Conservation (phyloP, 2,797 vertebrate species). For the Scleropages formosus region DNA sequence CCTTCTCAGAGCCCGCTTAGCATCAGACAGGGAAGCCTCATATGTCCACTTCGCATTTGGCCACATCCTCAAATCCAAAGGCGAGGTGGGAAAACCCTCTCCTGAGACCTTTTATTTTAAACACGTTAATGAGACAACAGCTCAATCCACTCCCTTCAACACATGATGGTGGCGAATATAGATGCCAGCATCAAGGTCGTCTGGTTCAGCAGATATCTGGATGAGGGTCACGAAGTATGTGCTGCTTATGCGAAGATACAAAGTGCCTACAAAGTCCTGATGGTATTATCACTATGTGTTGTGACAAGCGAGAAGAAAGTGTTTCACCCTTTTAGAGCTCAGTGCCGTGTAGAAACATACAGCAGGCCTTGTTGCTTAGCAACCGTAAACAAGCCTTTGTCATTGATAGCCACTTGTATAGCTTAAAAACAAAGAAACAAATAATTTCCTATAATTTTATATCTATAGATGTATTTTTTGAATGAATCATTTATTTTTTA, state of each 20-base stretch:
- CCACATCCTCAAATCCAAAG: background rate
- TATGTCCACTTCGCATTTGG: background rate
- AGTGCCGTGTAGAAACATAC: background rate
- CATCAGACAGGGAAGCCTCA: background rate
- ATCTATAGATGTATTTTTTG: too few species aligned
- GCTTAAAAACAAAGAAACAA: too few species aligned
- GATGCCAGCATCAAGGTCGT: conserved; percentile 1
- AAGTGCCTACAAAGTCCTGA: background rate
- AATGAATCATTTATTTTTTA: too few species aligned
- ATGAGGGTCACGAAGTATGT: background rate
- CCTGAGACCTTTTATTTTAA: background rate
- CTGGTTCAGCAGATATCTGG: background rate
- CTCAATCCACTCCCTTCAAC: background rate
- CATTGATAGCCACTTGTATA: background rate
- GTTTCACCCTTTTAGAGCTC: background rate
- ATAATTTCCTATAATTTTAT: conserved; percentile 16
- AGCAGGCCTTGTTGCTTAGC: background rate
- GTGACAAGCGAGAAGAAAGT: background rate
- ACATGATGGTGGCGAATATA: conserved; percentile 7
- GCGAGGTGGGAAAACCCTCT: background rate
- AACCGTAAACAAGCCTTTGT: background rate
- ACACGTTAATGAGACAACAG: conserved; percentile 9
- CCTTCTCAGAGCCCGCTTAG: background rate
- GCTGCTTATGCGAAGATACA: background rate
- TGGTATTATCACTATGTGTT: conserved; percentile 6